Evolutionary conservation across 2,113 vertebrate genomes (phyloP), one percentile per base, ranked within the genome.

Genomic region (Urocynchramus pylzowi): DNA sequence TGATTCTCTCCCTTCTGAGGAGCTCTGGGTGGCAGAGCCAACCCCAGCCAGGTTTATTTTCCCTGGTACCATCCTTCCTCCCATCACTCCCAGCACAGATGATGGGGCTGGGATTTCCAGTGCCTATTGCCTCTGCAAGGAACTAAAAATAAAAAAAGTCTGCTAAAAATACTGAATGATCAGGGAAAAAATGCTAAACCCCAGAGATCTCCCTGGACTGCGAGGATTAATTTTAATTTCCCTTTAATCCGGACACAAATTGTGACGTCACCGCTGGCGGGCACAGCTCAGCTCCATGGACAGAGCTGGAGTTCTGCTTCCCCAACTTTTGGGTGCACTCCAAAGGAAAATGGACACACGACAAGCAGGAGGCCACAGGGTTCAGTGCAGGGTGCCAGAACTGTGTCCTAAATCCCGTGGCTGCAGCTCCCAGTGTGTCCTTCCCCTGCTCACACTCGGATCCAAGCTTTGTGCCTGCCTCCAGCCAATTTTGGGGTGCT

Each of bases 161-260:
- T 84, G 89, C 95, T 88, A 86, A 95, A 95, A 93, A 90, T 91
- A 91, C 59, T 39, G 87, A 76, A n/a, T 30, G 52, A 73, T 77
- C 60, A n/a, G 27, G 83, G 57, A 19, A 74, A 93, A 84, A 91
- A 54, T 0, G 52, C 42, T 93, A 92, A 95, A 69, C 22, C 89
- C 50, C 69, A 26, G 68, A 50, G 71, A 84, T 78, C 56, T 65
- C 73, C 90, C 61, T 69, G 65, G 82, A 39, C 82, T 37, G 37
- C 0, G 23, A 83, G 93, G 93, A 95, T 95, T 89, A 90, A 90
- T 81, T 95, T 81, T 68, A 31, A 78, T 88, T 94, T 96, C 89
- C 54, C 31, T 90, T 84, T 91, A 92, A 96, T 92, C 95, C 0
- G 1, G 60, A 49, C 68, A 63, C 47, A 49, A 91, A 42, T 30